Evolutionary conservation across 1,140 invertebrate genomes (phyloP), one percentile per base, ranked within the genome.

Genomic region (Hylyphantes graminicola): DNA sequence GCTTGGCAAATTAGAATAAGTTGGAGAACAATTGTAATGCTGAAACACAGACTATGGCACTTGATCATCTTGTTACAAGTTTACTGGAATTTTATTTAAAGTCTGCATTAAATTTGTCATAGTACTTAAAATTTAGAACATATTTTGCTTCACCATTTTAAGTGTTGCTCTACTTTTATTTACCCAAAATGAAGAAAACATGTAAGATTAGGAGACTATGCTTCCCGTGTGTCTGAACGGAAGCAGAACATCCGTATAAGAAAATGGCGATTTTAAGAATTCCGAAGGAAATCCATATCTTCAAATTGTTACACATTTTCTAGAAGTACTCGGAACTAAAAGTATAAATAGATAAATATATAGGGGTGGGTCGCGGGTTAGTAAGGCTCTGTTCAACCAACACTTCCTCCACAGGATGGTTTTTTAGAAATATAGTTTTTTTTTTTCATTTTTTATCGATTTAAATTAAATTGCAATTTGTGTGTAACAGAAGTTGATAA

Each of bases 221-320:
- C 54, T 70, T 70, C 68, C 35, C 68, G 68, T 15, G 50, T 70
- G 50, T 13, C 35, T 70, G 19, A 53, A 53, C 68, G 68, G 68
- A 70, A 70, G 54, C 54, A 48, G 21, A 51, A 51, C 68, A 53
- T 70, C 68, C 68, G 51, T 54, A 11, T 51, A 70, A 53, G 50
- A 48, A 53, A 53, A 53, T 19, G 35, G 50, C 50, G 54, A 70
- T 70, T 70, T 70, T 70, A 70, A 70, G 68, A 70, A 70, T 53
- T 53, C 54, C 50, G 15, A 19, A 51, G 68, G 54, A 70, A 70
- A 35, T 35, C 35, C 35, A 35, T 35, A 35, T 35, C 35, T 35
- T 35, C 35, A 35, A 35, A 35, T 35, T 35, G 35, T 35, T 35
- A 35, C 35, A 35, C 35, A 2, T 35, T 5, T 35, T 35, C 35